Conservation (phyloP, 2,797 vertebrate genomes). For the Etheostoma perlongum region DNA sequence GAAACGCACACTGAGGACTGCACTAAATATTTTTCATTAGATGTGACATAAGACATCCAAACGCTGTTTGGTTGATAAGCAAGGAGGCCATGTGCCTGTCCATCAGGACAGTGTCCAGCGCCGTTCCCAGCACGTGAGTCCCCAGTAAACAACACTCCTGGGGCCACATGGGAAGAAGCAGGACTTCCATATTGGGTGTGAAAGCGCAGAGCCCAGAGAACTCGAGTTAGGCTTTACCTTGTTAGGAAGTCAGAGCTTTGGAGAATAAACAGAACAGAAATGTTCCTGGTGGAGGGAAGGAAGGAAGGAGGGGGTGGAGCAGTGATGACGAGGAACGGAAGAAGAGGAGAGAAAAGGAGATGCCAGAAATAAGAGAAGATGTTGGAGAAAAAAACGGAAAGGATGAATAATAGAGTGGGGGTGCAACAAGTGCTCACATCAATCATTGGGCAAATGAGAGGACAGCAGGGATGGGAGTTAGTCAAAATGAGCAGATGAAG, state of each 20-base stretch:
- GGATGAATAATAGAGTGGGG: conserved; percentile 32
- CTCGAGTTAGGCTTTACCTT: conserved; percentile 80
- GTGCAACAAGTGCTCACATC: conserved; percentile 19
- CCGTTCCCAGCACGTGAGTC: conserved; percentile 56
- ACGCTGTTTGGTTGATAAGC: conserved; percentile 50
- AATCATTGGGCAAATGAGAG: conserved; percentile 21
- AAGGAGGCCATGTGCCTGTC: conserved; percentile 30
- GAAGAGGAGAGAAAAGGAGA: conserved; percentile 17
- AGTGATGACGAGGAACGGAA: conserved; percentile 5
- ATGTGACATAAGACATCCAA: conserved; percentile 38
- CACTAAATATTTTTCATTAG: neutral
- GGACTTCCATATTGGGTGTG: conserved; percentile 88
- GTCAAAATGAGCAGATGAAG: conserved; percentile 39
- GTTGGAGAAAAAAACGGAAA: conserved; percentile 7
- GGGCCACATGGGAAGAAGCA: conserved; percentile 61
- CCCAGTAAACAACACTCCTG: conserved; percentile 60
- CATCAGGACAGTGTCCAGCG: conserved; percentile 44
- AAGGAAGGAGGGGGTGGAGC: neutral
- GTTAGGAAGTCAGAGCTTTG: conserved; percentile 84
- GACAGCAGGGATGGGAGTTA: conserved; percentile 6
- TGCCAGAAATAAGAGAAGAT: conserved; percentile 8
- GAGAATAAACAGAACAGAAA: conserved; percentile 81
- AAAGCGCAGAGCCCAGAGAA: conserved; percentile 56
- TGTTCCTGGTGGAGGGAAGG: conserved; percentile 43
- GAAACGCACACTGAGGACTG: neutral